Evolutionary conservation across 2,888 invertebrate genomes (phyloP), one percentile per base, ranked within the genome.

Genomic region (Agriotes lineatus): DNA sequence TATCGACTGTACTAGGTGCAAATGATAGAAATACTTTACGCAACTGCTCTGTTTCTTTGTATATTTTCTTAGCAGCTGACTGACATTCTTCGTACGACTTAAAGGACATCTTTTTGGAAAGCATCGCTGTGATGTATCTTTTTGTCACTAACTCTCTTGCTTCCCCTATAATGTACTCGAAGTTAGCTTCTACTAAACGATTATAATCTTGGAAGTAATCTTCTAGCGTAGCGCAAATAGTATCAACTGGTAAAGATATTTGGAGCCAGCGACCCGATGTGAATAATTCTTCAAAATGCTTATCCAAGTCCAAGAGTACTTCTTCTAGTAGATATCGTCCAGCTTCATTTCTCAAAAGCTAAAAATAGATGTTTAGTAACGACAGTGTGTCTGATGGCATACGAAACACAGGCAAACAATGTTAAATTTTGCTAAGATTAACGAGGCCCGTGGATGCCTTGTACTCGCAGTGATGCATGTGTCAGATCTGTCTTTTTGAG

Each of bases 121-220:
- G 86, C 87, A 99, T 90, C 0, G 97, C 95, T 5, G 93, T 92
- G 70, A 99, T 90, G 80, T 98, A 99, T 70, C 95, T 92, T 81
- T 92, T 93, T 12, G 96, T 94, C 1, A 99, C 92, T 69, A 92
- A 86, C 79, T 91, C 92, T 81, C 96, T 93, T 0, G 96, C 94
- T 82, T 95, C 94, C 48, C 90, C 90, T 73, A 97, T 94, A 0
- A 99, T 91, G 76, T 91, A 90, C 75, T 95, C 94, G 79, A 96
- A 96, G 83, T 97, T 96, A 71, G 90, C 90, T 18, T 93, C 91
- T 48, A 93, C 90, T 59, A 99, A 86, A 81, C 97, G 96, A 76
- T 92, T 93, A 83, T 99, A 98, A 84, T 99, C 99, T 71, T 88
- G 90, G 81, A 96, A 95, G 83, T 99, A 99, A 84, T 99, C 99